Evolutionary conservation across 2,797 vertebrate genomes (phyloP).

Genomic region (Parauchenoglanis ngamensis): DNA sequence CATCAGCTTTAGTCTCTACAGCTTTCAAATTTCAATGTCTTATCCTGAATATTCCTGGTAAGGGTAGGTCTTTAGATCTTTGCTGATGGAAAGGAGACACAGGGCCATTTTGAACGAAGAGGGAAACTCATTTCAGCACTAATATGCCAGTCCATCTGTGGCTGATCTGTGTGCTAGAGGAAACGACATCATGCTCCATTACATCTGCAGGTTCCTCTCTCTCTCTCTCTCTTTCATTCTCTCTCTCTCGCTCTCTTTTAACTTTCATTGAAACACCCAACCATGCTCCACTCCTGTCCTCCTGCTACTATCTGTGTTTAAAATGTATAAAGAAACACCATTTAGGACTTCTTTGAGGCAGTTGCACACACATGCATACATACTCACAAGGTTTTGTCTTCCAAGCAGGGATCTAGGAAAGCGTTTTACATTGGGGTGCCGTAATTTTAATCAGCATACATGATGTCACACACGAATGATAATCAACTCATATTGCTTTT

Average conservation of each 20-base stretch:
- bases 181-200: conserved; percentile 14
- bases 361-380: not conserved
- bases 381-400: conserved; percentile 22
- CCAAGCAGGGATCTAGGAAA: not conserved
- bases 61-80: not conserved
- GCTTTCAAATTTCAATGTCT: not conserved
- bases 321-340: not conserved
- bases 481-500: not conserved
- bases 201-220: not conserved
- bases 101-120: not conserved
- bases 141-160: conserved; percentile 20
- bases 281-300: not conserved
- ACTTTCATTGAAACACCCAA: not conserved
- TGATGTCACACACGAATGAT: not conserved
- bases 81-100: not conserved
- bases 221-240: not conserved
- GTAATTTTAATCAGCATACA: not conserved
- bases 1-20: not conserved
- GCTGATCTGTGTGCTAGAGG: conserved; percentile 21
- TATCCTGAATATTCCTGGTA: not conserved
- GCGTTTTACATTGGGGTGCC: not conserved
- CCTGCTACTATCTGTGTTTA: too few relatives aligned
- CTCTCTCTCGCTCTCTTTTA: not conserved
- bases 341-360: not conserved
- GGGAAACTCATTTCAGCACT: not conserved